A percentile compares a stretch with the other conserved stretches of the same genome.
These are phyloP conservation scores for Mixornis gularis DNA, from an alignment of 2,113 vertebrate species.

Conservation along the genomic window DNA sequence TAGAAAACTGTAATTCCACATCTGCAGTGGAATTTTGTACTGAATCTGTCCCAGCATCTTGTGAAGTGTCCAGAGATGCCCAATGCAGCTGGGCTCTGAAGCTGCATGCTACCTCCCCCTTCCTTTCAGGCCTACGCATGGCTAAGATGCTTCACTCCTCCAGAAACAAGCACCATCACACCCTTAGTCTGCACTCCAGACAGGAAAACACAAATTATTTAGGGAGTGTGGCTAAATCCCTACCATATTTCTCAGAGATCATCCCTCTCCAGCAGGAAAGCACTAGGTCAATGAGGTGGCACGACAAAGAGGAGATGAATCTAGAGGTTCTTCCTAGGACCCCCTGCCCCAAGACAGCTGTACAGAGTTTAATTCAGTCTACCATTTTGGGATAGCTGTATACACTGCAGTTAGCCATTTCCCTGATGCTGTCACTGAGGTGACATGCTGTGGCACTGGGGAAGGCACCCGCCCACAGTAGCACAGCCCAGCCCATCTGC, in stretches of 20 bases:
- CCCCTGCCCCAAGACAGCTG: background rate
- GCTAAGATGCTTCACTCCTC: background rate
- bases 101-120: fast-evolving
- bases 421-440: background rate
- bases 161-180: background rate
- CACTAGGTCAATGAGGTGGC: fast-evolving
- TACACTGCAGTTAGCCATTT: background rate
- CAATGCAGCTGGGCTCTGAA: background rate
- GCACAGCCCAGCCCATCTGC: background rate
- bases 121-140: background rate
- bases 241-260: background rate
- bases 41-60: background rate
- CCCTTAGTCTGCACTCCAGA: background rate
- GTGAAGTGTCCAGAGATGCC: background rate
- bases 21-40: background rate
- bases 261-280: background rate
- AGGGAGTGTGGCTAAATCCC: background rate
- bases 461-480: background rate
- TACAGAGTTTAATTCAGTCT: background rate
- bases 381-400: background rate
- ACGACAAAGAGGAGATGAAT: background rate
- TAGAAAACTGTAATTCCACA: background rate
- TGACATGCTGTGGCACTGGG: background rate
- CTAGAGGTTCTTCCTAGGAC: background rate
- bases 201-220: background rate